Evolutionary conservation across 2,797 vertebrate species (phyloP), one percentile per base, ranked within the genome.

Genomic region (Coracias cyanogaster): DNA sequence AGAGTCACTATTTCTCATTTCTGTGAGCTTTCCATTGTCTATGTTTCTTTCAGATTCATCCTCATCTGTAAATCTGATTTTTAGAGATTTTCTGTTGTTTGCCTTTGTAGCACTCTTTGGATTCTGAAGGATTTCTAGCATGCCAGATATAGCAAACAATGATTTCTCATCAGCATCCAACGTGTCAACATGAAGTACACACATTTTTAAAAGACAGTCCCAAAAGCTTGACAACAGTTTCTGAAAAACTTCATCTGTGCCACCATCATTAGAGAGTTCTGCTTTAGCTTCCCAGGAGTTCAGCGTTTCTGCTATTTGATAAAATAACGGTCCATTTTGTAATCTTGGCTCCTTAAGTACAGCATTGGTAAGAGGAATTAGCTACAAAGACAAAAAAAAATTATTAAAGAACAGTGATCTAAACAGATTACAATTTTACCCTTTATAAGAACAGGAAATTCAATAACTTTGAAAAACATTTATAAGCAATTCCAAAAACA

Each of bases 241-340:
- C 91, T 97, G 96, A 94, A 99, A 99, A 88, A 97, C 95, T 29
- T 94, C 71, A 49, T 90, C 88, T 7, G 70, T 82, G 78, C 96
- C 90, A 22, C 78, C 88, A 45, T 90, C 96, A 58, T 21, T 73
- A 4, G 97, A 95, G 46, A 93, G 80, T 67, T 98, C 97, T 41
- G 97, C 98, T 96, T 98, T 99, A 95, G 97, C 98, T 98, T 99
- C 99, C 99, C 99, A 99, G 65, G 98, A 99, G 89, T 96, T 97
- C 19, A 99, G 96, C 67, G 98, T 98, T 93, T 99, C 99, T 29
- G 99, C 98, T 95, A 99, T 96, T 94, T 98, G 97, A 92, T 97
- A 95, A 97, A 99, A 99, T 5, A 99, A 97, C 13, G 99, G 99
- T 28, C 98, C 98, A 17, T 97, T 98, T 95, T 99, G 99, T 95